These are phyloP conservation scores for Barnardius zonarius DNA, from an alignment of 2,113 vertebrate genomes.

Conservation along the genomic window DNA sequence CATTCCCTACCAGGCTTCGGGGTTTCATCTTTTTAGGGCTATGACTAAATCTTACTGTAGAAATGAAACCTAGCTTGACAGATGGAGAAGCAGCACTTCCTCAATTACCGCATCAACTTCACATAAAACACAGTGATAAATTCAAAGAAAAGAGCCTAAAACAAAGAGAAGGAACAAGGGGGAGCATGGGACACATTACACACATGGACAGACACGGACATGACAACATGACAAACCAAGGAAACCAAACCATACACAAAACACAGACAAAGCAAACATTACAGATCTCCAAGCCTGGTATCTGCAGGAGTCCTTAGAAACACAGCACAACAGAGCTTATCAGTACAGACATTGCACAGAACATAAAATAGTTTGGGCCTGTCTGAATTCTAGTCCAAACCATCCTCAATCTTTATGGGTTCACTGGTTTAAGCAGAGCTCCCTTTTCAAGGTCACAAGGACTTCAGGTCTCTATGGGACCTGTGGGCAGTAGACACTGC, in stretches of 20 bases:
- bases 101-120: background rate
- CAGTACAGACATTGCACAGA: background rate
- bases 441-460: background rate
- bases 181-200: background rate
- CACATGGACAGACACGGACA: background rate
- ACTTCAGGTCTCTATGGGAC: background rate
- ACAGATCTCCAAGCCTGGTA: background rate
- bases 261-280: background rate
- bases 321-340: background rate
- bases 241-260: background rate
- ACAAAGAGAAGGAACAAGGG: background rate
- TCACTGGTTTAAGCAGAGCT: background rate
- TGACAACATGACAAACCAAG: background rate
- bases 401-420: background rate
- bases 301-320: background rate
- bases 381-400: background rate
- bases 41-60: background rate
- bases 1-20: background rate
- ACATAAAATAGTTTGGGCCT: background rate
- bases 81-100: background rate
- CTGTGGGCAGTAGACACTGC: background rate
- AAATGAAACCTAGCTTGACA: background rate
- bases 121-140: background rate
- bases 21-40: background rate
- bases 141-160: background rate